phyloP scores from a whole-genome alignment of 2,113 vertebrate genomes.

The Heliornis fulica region DNA sequence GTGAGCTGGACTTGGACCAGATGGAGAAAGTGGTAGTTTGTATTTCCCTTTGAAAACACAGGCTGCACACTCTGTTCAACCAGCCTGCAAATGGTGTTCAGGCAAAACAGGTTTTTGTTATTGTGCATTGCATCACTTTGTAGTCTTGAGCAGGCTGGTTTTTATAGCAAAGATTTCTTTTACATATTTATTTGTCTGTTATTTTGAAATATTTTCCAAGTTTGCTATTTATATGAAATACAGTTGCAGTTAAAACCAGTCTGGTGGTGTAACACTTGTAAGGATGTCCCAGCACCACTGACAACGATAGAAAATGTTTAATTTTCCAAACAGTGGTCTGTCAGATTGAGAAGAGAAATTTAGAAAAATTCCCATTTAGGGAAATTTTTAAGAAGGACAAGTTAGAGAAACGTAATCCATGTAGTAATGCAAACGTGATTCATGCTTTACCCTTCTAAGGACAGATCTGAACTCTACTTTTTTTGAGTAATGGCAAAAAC shows the following conservation, averaged over 20 bases:
- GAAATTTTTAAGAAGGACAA: neutral
- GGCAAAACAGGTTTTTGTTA: neutral
- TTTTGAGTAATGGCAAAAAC: neutral
- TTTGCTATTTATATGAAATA: neutral
- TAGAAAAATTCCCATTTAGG: neutral
- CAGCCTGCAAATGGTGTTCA: neutral
- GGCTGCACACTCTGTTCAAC: neutral
- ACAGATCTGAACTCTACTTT: neutral
- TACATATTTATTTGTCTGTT: neutral
- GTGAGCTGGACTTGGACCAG: constrained; percentile 52
- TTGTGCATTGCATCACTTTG: neutral
- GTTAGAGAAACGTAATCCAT: neutral
- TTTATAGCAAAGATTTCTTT: neutral
- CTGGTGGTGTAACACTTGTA: neutral
- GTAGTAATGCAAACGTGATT: neutral
- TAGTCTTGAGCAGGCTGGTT: neutral
- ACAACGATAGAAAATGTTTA: neutral
- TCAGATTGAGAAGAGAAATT: neutral
- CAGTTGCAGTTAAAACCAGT: neutral
- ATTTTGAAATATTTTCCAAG: neutral
- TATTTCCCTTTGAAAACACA: constrained; percentile 23
- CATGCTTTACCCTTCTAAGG: neutral
- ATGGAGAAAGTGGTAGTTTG: constrained; percentile 29
- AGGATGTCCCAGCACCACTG: neutral
- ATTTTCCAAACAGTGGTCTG: neutral